These are phyloP conservation scores for Oncorhynchus tshawytscha DNA, from an alignment of 2,113 vertebrate species.

Conservation along the genomic window DNA sequence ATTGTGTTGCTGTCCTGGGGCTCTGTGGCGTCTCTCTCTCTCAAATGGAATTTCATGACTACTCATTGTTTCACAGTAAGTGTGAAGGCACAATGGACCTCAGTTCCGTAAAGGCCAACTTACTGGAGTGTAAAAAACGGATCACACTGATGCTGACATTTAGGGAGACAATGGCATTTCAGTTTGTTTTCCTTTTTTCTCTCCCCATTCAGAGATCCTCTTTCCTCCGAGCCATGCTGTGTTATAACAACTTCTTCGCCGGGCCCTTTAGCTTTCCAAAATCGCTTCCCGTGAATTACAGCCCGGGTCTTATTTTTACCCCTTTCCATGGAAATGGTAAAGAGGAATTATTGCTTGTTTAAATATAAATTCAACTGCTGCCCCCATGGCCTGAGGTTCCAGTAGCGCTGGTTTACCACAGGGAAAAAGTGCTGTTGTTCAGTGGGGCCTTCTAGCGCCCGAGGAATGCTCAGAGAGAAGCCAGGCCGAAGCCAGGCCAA, in stretches of 20 bases:
- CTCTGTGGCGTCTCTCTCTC: background rate
- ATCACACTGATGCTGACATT: background rate
- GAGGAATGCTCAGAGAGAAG: slow-evolving; percentile 56
- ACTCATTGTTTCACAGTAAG: background rate
- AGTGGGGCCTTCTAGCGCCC: slow-evolving; percentile 32
- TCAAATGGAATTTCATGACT: background rate
- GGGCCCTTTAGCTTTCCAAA: slow-evolving; percentile 49
- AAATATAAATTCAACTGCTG: slow-evolving; percentile 69
- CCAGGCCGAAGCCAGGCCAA: slow-evolving; percentile 38
- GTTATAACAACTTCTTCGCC: slow-evolving; percentile 68
- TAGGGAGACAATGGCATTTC: slow-evolving; percentile 47
- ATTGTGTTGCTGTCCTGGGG: no score
- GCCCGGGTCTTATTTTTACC: slow-evolving; percentile 41
- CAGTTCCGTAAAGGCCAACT: background rate
- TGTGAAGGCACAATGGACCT: background rate
- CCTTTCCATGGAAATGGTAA: slow-evolving; percentile 62
- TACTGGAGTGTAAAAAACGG: background rate
- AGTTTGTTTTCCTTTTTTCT: slow-evolving; percentile 10
- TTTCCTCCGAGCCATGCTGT: slow-evolving; percentile 37
- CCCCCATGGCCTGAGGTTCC: slow-evolving; percentile 58
- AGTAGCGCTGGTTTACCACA: slow-evolving; percentile 67
- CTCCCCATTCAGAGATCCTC: slow-evolving; percentile 53
- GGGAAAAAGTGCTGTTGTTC: slow-evolving; percentile 71
- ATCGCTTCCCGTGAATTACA: slow-evolving; percentile 66
- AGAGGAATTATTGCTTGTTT: slow-evolving; percentile 73